Evolutionary conservation across 2,113 vertebrate species (phyloP), one percentile per base, ranked within the genome.

Genomic region (Cinclus mexicanus): DNA sequence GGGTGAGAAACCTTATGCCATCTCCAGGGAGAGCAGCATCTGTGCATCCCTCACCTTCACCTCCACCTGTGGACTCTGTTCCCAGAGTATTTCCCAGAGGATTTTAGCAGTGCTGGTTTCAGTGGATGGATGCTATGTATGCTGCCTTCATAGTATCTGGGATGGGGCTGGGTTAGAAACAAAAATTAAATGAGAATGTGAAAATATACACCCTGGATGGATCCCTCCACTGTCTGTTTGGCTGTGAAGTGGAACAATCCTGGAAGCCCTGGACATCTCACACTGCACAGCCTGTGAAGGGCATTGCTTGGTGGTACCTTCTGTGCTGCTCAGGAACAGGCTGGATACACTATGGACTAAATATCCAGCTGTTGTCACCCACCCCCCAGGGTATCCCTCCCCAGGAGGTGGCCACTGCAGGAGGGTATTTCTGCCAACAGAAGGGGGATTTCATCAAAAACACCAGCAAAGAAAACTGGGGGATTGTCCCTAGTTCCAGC

Each of bases 51-150:
- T 80, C 77, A 60, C 53, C 63, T 81, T 72, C 52, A 24, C 52
- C 37, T 89, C 65, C 0, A 1, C n/a, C 46, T 9, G 9, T 10
- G 18, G 47, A 56, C 31, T 11, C 1, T 0, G 1, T 57, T 75
- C 44, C 13, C 7, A 42, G 56, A 47, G 42, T 2, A 12, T 60
- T 11, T 42, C 65, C 39, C 35, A 37, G 35, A 56, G 75, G 59
- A 55, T 74, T 65, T 85, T 42, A 35, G 9, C 47, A 44, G 28
- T 3, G 13, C 28, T 63, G 63, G 11, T 31, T 75, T 71, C 29
- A 28, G 26, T 1, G 7, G 57, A 8, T 25, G 14, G 35, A 4
- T 63, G 65, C 59, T 0, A 1, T 23, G 26, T 67, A 3, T 89
- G 50, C 52, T 83, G 28, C 60, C 37, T 37, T 64, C 12, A 10